phyloP scores from a whole-genome alignment of 2,888 invertebrate genomes.

The Temnothorax rugatulus region DNA sequence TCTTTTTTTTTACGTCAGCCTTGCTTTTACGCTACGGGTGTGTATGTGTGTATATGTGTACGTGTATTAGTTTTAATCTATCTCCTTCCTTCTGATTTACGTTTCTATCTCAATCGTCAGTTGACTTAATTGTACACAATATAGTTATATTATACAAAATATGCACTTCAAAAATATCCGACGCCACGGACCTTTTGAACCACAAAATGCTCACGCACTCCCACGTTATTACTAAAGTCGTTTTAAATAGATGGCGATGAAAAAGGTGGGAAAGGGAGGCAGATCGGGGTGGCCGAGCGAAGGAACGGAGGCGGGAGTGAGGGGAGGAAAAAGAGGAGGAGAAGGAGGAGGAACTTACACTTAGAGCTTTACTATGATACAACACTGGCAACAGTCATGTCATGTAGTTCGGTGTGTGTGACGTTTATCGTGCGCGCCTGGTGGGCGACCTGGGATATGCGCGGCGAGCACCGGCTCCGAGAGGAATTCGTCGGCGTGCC shows the following conservation, averaged over 20 bases:
- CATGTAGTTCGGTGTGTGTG: conserved; percentile 70
- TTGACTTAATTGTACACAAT: conserved; percentile 69
- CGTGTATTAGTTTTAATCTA: conserved; percentile 28
- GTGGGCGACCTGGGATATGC: too few relatives aligned
- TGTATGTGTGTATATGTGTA: conserved; percentile 1
- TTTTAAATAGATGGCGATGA: conserved; percentile 78
- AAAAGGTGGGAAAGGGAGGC: conserved; percentile 56
- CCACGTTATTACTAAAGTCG: conserved; percentile 60
- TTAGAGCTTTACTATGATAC: conserved; percentile 82
- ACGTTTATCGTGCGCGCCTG: too few relatives aligned
- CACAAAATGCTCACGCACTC: conserved; percentile 60
- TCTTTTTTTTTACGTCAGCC: neutral
- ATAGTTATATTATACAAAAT: conserved; percentile 68
- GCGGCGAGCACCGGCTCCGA: too few relatives aligned
- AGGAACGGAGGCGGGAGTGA: neutral
- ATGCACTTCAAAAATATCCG: conserved; percentile 71
- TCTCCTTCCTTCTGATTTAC: conserved; percentile 58
- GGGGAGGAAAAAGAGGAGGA: conserved; percentile 52
- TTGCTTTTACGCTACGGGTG: conserved; percentile 15
- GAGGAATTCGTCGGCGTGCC: too few relatives aligned
- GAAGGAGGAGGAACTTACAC: conserved; percentile 80
- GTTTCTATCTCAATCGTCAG: conserved; percentile 61
- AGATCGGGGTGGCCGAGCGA: conserved; percentile 9
- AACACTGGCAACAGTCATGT: conserved; percentile 83
- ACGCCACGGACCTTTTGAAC: conserved; percentile 64